Evolutionary conservation across 2,113 vertebrate species (phyloP).

Genomic region (Oncorhynchus masou): DNA sequence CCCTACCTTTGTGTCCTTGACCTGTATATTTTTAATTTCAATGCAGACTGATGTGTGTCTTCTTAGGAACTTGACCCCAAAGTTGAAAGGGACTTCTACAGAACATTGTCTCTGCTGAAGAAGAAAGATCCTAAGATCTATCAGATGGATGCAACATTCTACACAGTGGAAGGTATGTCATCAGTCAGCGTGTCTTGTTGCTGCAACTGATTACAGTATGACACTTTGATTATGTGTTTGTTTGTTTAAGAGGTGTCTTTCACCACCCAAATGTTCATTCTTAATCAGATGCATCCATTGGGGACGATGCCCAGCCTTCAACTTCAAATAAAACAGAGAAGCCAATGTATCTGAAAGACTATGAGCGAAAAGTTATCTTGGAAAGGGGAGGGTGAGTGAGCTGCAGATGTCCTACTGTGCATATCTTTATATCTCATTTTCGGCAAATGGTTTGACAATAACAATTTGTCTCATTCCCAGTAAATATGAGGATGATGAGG

Average conservation of each 20-base stretch:
- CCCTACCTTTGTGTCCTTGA: neutral
- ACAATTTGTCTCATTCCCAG: conserved; percentile 52
- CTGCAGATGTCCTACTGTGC: conserved; percentile 48
- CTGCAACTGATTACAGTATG: neutral
- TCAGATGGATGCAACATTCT: conserved; percentile 78
- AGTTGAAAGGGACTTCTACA: conserved; percentile 84
- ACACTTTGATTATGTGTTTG: conserved; percentile 15
- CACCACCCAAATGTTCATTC: neutral
- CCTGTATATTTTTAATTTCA: neutral
- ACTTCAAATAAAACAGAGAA: conserved; percentile 66
- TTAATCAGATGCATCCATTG: conserved; percentile 34
- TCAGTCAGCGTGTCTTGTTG: neutral
- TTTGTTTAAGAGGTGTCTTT: neutral
- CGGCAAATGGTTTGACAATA: neutral
- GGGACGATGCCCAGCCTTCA: conserved; percentile 55
- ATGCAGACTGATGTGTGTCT: neutral
- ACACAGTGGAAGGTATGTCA: conserved; percentile 60
- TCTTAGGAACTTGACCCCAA: conserved; percentile 80
- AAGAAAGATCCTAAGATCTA: conserved; percentile 89
- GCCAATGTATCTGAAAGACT: conserved; percentile 89
- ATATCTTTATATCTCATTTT: conserved; percentile 41
- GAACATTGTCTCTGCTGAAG: conserved; percentile 85
- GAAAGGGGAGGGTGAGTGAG: conserved; percentile 83
- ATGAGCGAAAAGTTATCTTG: conserved; percentile 86
- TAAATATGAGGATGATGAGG: conserved; percentile 87